These are phyloP conservation scores for Umimayanthus chanpuru DNA, from an alignment of 92 coral and sea anemone genomes.

Conservation along the genomic window DNA sequence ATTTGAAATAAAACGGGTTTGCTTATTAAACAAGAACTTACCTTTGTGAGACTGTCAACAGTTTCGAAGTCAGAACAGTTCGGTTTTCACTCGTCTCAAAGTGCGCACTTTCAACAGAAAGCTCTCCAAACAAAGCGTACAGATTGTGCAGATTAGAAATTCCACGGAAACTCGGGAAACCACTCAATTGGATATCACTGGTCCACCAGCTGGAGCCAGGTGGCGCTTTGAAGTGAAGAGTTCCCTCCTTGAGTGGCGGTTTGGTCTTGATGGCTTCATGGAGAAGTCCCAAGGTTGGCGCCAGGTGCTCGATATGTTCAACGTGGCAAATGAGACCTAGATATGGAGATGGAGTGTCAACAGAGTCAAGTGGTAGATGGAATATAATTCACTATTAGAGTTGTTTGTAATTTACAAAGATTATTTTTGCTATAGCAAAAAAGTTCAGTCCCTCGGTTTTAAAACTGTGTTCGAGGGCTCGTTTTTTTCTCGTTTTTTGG, in stretches of 20 bases:
- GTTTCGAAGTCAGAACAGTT: constrained; percentile 54
- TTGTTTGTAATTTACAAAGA: too few species aligned
- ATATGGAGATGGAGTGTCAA: neutral
- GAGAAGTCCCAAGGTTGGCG: constrained; percentile 58
- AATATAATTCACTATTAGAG: too few species aligned
- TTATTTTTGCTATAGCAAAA: too few species aligned
- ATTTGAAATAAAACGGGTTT: too few species aligned
- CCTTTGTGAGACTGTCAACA: constrained; percentile 43
- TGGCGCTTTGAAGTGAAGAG: constrained; percentile 56
- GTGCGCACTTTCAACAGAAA: constrained; percentile 64
- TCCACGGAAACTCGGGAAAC: constrained; percentile 81
- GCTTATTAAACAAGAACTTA: neutral
- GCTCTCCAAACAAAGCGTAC: constrained; percentile 70
- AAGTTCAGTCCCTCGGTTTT: too few species aligned
- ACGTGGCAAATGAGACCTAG: constrained; percentile 70
- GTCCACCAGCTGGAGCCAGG: constrained; percentile 59
- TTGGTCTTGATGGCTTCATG: constrained; percentile 55
- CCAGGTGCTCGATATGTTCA: constrained; percentile 71
- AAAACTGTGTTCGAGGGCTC: too few species aligned
- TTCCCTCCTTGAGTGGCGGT: constrained; percentile 60
- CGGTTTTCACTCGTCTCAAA: constrained; percentile 51
- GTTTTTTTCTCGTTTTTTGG: too few species aligned
- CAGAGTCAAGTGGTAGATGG: too few species aligned
- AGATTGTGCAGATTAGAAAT: constrained; percentile 63
- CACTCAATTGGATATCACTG: constrained; percentile 59